Conservation (phyloP, 2,797 vertebrate species). For the Rhinophrynus dorsalis region DNA sequence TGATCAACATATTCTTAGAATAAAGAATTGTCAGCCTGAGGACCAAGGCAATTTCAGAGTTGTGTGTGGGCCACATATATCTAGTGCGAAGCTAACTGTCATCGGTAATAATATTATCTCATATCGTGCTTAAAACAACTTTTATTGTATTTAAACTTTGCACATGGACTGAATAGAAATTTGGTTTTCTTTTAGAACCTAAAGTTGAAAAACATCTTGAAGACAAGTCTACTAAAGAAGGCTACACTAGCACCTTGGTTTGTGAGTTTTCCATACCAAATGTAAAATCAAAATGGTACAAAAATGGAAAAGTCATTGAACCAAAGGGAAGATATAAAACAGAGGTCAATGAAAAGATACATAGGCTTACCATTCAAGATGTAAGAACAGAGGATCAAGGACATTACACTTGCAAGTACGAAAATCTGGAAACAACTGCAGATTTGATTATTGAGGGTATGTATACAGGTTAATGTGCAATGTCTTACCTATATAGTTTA, state of each 20-base stretch:
- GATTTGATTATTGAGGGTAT: slow-evolving; percentile 94
- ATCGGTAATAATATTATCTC: slow-evolving; percentile 77
- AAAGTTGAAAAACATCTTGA: slow-evolving; percentile 88
- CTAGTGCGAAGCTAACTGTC: slow-evolving; percentile 90
- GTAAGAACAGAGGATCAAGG: slow-evolving; percentile 90
- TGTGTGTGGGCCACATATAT: slow-evolving; percentile 96
- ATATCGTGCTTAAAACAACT: background rate
- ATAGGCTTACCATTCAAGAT: slow-evolving; percentile 88
- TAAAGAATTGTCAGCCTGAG: slow-evolving; percentile 81
- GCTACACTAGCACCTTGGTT: slow-evolving; percentile 82
- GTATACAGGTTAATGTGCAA: slow-evolving; percentile 58
- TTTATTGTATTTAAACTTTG: slow-evolving; percentile 11
- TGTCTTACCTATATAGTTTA: background rate
- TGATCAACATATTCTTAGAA: slow-evolving; percentile 82
- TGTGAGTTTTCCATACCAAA: slow-evolving; percentile 95
- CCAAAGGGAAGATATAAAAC: slow-evolving; percentile 82
- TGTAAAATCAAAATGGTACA: slow-evolving; percentile 89
- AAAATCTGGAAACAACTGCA: slow-evolving; percentile 85
- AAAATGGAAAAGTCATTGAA: slow-evolving; percentile 85
- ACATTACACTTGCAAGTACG: slow-evolving; percentile 84
- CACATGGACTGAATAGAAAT: slow-evolving; percentile 44
- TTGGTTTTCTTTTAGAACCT: slow-evolving; percentile 72
- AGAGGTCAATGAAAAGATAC: slow-evolving; percentile 87
- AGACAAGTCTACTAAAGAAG: slow-evolving; percentile 91
- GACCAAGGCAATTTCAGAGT: slow-evolving; percentile 95